Base-by-base conservation (phyloP, 2,888 invertebrate genomes). In the Endotricha flammealis region DNA sequence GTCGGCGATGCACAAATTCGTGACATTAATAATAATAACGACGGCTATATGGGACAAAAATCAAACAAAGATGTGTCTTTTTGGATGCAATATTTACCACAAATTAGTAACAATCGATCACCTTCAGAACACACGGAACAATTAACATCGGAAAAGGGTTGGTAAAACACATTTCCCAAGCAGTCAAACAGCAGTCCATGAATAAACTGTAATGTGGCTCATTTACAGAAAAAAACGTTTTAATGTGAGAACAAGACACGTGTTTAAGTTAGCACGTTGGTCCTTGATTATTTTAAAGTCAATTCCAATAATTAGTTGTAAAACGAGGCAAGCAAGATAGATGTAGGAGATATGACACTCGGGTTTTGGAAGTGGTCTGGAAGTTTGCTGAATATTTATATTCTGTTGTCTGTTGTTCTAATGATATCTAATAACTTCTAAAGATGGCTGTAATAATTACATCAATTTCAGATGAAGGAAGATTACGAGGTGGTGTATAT, bases 401-500 rank as follows among this genome's bases (percentile, higher is more conserved):
- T n/a, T n/a, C n/a, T n/a, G 16, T 29, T 35, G 10, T 22, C 29
- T 23, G 9, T 28, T 10, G 28, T 25, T 25, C n/a, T n/a, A n/a
- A n/a, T n/a, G n/a, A n/a, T n/a, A n/a, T n/a, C n/a, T n/a, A n/a
- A n/a, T n/a, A n/a, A n/a, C n/a, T n/a, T n/a, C n/a, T n/a, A n/a
- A n/a, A n/a, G n/a, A 27, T 14, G n/a, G 14, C 10, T 28, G 5
- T 23, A 11, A 16, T 12, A 16, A 28, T 27, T 29, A 38, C 29
- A 23, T 36, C 42, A 43, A 36, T 63, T 68, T 9, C 53, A 85
- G 83, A 61, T 57, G 81, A 69, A 42, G 59, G 49, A 39, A 85
- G 89, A 32, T 81, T 90, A 41, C 81, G 89, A 6, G 90, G 90
- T 44, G 90, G 90, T 14, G 88, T 90, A 53, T 89, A 90, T 51